Evolutionary conservation across 53 echinoderm and acorn worm species (phyloP), one percentile per base, ranked within the genome.

Genomic region (Paelopatides confundens): DNA sequence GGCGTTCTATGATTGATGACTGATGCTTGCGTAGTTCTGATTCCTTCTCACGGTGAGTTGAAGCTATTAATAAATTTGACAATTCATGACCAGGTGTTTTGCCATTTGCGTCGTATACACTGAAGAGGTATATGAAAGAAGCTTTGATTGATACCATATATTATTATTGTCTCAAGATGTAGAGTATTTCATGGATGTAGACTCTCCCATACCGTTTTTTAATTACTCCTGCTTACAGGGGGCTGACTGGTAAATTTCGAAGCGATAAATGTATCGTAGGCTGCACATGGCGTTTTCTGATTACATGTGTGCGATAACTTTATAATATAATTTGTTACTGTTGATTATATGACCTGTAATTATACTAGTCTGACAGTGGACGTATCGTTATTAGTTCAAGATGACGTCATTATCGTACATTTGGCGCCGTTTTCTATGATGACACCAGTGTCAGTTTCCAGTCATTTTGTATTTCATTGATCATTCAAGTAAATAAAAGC

Each of bases 41-140:
- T 24, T 38, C 6, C 74, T 43, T 74, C 74, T 74, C 74, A 74
- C 74, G 74, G 46, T 46, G 74, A 46, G 9, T 35, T 9, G 74
- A n/a, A 3, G 26, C 74, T 74, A 74, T 74, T 40, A 74, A 74
- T 74, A 74, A 33, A 21, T 46, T 36, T 46, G 74, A 74, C 74
- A 74, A 74, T 74, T 46, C 74, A 40, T 43, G 74, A 46, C 74
- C 74, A 74, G 74, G 74, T 74, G 74, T 74, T 27, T 38, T 24
- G 58, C 21, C 58, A 2, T 58, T 23, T 23, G 58, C 21, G 21
- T 23, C 58, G 6, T 58, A 21, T 58, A 58, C n/a, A 58, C n/a
- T 58, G 14, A 17, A 54, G 18, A 23, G 58, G 21, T 58, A 18
- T 23, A 3, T 58, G 58, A 58, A 58, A 21, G 58, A 21, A 58